Evolutionary conservation across 37 sponge, comb jelly and placozoan genomes (phyloP).

Genomic region (Hexactinellida sp.): DNA sequence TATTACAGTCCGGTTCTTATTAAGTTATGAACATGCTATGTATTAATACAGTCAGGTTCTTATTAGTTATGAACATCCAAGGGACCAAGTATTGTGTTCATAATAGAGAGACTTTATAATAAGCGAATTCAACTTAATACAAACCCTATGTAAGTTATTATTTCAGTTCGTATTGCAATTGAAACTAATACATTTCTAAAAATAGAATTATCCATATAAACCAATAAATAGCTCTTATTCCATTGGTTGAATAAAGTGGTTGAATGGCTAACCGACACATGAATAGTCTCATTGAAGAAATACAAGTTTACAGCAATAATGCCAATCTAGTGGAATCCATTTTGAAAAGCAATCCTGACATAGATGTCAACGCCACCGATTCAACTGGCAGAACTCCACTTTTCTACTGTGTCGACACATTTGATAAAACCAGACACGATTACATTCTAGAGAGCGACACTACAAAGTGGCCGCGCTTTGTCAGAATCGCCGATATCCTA

Average conservation of each 20-base stretch:
- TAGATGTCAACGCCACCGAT: neutral
- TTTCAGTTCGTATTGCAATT: neutral
- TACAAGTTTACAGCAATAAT: neutral
- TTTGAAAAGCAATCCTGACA: neutral
- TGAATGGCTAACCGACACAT: neutral
- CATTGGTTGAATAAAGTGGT: too few relatives aligned
- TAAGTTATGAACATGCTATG: too few relatives aligned
- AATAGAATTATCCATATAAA: too few relatives aligned
- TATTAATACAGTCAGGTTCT: too few relatives aligned
- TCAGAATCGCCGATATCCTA: neutral
- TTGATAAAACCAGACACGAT: neutral
- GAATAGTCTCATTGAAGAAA: neutral
- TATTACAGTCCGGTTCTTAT: too few relatives aligned
- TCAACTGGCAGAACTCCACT: neutral
- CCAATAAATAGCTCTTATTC: too few relatives aligned
- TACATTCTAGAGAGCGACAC: neutral
- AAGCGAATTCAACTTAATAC: too few relatives aligned
- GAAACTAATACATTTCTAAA: neutral
- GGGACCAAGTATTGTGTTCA: too few relatives aligned
- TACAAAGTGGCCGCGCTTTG: neutral
- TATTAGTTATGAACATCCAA: too few relatives aligned
- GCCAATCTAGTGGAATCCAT: neutral
- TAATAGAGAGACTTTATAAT: too few relatives aligned
- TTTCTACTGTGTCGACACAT: constrained; percentile 8
- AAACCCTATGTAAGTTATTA: too few relatives aligned